Percentiles rank a stretch among this genome's conserved stretches.
Conservation (phyloP, 2,797 vertebrate genomes). For the Sebastes oblongus region DNA sequence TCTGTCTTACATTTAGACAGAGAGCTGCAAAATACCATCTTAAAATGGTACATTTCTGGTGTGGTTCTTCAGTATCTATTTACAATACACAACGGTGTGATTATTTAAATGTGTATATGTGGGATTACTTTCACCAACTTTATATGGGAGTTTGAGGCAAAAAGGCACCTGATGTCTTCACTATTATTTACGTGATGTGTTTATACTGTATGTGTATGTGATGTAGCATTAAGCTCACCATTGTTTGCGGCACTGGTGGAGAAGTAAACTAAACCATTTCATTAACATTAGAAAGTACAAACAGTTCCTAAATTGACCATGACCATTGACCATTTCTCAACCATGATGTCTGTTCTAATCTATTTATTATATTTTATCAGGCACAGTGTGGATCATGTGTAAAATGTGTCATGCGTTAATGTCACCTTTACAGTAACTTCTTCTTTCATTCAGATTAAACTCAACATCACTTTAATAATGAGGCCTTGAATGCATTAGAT, state of each 20-base stretch:
- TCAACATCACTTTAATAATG: slow-evolving; percentile 30
- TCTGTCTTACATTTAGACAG: background rate
- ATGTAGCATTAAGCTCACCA: background rate
- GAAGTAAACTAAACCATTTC: background rate
- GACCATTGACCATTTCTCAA: no score
- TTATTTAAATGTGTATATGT: background rate
- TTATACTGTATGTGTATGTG: background rate
- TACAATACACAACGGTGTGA: background rate
- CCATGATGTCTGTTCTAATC: background rate
- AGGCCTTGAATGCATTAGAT: slow-evolving; percentile 14
- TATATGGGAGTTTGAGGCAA: background rate
- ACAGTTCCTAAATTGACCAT: background rate
- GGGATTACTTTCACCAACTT: background rate
- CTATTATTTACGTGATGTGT: background rate
- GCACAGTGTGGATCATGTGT: background rate
- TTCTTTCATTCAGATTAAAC: slow-evolving; percentile 39
- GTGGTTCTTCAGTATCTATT: background rate
- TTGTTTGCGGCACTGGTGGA: no score
- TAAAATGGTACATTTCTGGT: background rate
- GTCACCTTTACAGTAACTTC: background rate
- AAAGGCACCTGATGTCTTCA: background rate
- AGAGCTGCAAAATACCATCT: background rate
- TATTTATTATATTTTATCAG: background rate
- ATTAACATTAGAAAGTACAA: background rate
- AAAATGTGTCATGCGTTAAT: background rate